Conservation (phyloP, 2,113 vertebrate genomes). For the Eulacestoma nigropectus region DNA sequence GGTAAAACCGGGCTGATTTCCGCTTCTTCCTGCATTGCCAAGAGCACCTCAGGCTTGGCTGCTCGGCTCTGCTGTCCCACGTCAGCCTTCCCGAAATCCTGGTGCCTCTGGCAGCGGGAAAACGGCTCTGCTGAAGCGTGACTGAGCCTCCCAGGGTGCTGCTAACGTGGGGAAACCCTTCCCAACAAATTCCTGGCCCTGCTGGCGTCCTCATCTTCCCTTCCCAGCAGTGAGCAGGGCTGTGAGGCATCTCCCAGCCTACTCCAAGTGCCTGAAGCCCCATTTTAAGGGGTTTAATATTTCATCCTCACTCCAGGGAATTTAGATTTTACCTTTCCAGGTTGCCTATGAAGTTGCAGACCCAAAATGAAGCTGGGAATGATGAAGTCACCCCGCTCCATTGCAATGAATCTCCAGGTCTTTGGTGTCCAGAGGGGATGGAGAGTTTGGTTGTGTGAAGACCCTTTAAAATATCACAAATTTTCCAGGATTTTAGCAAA, state of each 20-base stretch:
- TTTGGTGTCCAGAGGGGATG: background rate
- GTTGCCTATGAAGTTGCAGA: background rate
- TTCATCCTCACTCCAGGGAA: background rate
- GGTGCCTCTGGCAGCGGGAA: fast-evolving
- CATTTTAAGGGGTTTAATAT: background rate
- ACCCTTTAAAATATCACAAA: background rate
- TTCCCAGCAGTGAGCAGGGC: background rate
- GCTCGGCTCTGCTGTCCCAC: background rate
- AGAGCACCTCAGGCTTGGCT: fast-evolving
- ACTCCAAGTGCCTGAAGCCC: fast-evolving
- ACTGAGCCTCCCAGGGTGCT: background rate
- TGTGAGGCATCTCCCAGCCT: background rate
- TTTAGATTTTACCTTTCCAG: background rate
- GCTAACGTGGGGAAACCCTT: fast-evolving
- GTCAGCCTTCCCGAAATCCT: fast-evolving
- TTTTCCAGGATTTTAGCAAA: background rate
- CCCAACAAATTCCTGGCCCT: background rate
- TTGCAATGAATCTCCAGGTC: fast-evolving
- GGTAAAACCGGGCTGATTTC: background rate
- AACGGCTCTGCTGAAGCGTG: fast-evolving
- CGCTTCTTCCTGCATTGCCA: background rate
- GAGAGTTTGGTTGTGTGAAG: background rate
- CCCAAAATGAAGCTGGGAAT: background rate
- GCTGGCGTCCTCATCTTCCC: background rate
- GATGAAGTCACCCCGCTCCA: fast-evolving